A percentile compares a stretch with the other conserved stretches of the same genome.
These are phyloP conservation scores for Tympanuchus pallidicinctus DNA, from an alignment of 2,113 vertebrate genomes.

Conservation along the genomic window DNA sequence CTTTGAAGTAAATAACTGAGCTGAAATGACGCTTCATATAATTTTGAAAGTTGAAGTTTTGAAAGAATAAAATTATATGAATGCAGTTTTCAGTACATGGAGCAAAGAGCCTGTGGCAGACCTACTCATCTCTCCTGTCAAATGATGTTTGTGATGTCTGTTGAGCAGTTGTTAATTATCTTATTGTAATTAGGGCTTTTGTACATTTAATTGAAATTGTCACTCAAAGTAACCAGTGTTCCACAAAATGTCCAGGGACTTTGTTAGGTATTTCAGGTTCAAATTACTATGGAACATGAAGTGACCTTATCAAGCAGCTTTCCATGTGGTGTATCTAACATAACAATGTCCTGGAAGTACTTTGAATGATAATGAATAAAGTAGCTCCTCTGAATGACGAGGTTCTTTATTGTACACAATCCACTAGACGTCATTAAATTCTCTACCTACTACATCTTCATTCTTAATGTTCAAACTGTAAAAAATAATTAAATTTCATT, in stretches of 20 bases:
- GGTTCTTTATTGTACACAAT: background rate
- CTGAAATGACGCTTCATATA: background rate
- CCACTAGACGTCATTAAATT: background rate
- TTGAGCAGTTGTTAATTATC: background rate
- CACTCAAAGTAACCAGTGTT: background rate
- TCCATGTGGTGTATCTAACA: background rate
- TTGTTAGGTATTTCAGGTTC: background rate
- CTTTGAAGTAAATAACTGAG: background rate
- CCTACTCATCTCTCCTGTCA: rapidly evolving
- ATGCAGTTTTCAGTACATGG: background rate
- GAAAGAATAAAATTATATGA: background rate
- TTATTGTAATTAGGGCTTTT: background rate
- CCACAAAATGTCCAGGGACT: background rate
- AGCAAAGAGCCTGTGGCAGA: background rate
- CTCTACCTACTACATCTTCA: background rate
- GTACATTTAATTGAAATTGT: background rate
- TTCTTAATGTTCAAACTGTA: background rate
- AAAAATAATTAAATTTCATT: background rate
- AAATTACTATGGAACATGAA: background rate
- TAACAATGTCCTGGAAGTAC: background rate
- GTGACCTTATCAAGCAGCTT: background rate
- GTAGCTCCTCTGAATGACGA: background rate
- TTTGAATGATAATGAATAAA: background rate
- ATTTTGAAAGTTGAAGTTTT: background rate
- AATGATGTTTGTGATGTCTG: background rate